Conservation (phyloP, 2,888 invertebrate species). For the Ophioninae sp. region DNA sequence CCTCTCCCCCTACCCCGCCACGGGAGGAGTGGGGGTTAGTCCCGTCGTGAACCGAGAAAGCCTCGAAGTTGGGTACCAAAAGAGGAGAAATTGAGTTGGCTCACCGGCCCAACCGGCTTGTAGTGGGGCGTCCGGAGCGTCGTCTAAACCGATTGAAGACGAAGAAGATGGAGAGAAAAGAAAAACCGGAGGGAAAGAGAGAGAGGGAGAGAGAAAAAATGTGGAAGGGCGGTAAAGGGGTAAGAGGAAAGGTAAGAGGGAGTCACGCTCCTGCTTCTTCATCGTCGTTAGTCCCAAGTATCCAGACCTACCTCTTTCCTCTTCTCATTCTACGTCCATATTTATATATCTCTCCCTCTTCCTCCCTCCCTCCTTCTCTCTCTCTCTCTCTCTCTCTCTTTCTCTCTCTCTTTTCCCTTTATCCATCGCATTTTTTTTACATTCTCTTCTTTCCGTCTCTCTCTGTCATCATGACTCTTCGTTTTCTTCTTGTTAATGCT, state of each 20-base stretch:
- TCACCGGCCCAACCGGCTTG: constrained; percentile 66
- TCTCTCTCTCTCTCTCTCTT: constrained; percentile 26
- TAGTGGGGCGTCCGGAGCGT: constrained; percentile 54
- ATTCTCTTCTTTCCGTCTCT: constrained; percentile 53
- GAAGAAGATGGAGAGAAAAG: constrained; percentile 53
- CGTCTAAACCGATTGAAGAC: constrained; percentile 62
- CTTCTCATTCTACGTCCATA: constrained; percentile 45
- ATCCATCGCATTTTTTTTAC: constrained; percentile 55
- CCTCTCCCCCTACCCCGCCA: background rate
- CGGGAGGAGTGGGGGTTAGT: constrained; percentile 59
- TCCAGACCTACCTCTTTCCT: constrained; percentile 63
- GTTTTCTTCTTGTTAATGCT: constrained; percentile 41
- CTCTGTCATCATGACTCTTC: constrained; percentile 34
- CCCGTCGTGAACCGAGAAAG: constrained; percentile 50
- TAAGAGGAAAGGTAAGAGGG: constrained; percentile 53
- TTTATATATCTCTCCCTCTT: constrained; percentile 8
- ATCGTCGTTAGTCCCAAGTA: constrained; percentile 65
- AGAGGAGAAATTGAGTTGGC: constrained; percentile 78
- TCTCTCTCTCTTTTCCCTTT: constrained; percentile 41
- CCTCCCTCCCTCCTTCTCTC: constrained; percentile 32
- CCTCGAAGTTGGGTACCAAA: constrained; percentile 76
- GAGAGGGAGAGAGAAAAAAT: constrained; percentile 24
- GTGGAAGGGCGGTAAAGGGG: constrained; percentile 43
- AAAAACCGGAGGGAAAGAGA: constrained; percentile 26
- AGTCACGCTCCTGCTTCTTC: constrained; percentile 64